Evolutionary conservation across 2,113 vertebrate species (phyloP).

Genomic region (Hyla sarda): DNA sequence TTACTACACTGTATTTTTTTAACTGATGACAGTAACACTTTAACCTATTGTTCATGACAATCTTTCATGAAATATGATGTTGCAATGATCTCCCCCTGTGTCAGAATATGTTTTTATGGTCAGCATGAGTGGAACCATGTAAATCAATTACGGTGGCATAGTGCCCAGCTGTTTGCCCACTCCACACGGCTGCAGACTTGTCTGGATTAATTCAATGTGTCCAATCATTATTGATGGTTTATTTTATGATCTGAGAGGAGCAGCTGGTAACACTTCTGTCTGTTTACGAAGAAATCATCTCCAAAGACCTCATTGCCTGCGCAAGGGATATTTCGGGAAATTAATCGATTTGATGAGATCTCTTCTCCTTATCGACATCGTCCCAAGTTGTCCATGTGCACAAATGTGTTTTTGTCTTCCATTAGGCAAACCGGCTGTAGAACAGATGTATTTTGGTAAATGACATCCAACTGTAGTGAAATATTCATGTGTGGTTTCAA

Average conservation of each 20-base stretch:
- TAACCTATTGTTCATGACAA: not conserved
- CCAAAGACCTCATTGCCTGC: not conserved
- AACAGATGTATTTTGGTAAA: slow-evolving; percentile 47
- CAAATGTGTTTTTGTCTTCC: slow-evolving; percentile 11
- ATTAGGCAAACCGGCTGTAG: not conserved
- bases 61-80: not conserved
- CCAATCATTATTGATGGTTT: slow-evolving; percentile 44
- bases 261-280: slow-evolving; percentile 34
- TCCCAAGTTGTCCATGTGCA: not conserved
- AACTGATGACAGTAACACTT: too few relatives aligned
- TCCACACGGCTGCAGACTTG: not conserved
- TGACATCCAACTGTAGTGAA: slow-evolving; percentile 43
- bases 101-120: slow-evolving; percentile 30
- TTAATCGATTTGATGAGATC: not conserved
- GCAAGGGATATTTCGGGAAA: not conserved
- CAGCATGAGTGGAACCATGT: slow-evolving; percentile 16
- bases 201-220: slow-evolving; percentile 36
- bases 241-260: slow-evolving; percentile 41
- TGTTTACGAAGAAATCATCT: slow-evolving; percentile 12
- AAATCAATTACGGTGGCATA: slow-evolving; percentile 41
- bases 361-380: not conserved
- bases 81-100: not conserved
- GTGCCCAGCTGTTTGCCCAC: slow-evolving; percentile 30
- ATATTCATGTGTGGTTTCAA: slow-evolving; percentile 54
- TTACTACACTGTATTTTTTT: too few relatives aligned